Evolutionary conservation across 2,797 vertebrate species (phyloP).

Genomic region (Enteromius mattozi): DNA sequence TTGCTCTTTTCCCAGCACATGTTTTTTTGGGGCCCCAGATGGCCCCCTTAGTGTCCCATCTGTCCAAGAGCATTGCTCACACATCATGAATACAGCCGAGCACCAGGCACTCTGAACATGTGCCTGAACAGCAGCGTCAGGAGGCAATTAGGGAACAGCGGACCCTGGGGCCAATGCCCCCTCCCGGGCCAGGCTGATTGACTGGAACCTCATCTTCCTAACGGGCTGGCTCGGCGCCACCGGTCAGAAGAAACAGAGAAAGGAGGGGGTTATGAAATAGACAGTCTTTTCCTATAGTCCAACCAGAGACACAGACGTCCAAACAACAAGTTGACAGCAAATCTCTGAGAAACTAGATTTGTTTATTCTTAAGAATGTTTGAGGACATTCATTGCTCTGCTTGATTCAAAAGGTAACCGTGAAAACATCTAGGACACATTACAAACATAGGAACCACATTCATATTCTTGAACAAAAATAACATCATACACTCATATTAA

Average conservation of each 20-base stretch:
- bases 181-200: slow-evolving; percentile 79
- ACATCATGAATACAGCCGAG: slow-evolving; percentile 63
- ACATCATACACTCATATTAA: slow-evolving; percentile 7
- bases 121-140: slow-evolving; percentile 72
- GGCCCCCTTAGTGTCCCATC: slow-evolving; percentile 72
- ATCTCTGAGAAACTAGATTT: slow-evolving; percentile 79
- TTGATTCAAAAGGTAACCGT: slow-evolving; percentile 62
- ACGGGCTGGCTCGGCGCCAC: slow-evolving; percentile 82
- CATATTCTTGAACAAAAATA: slow-evolving; percentile 25
- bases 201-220: slow-evolving; percentile 87
- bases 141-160: slow-evolving; percentile 61
- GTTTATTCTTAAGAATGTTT: slow-evolving; percentile 72
- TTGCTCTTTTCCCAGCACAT: slow-evolving; percentile 20
- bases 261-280: slow-evolving; percentile 62
- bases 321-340: slow-evolving; percentile 54
- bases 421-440: slow-evolving; percentile 60
- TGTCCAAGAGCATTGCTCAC: slow-evolving; percentile 75
- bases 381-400: slow-evolving; percentile 59
- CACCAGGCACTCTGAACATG: slow-evolving; percentile 76
- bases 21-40: slow-evolving; percentile 64
- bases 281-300: slow-evolving; percentile 47
- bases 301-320: background rate
- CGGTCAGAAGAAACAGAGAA: slow-evolving; percentile 67
- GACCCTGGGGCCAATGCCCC: slow-evolving; percentile 29
- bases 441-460: slow-evolving; percentile 49